Base-by-base conservation (phyloP, 2,113 vertebrate species). In the Scalopus aquaticus region DNA sequence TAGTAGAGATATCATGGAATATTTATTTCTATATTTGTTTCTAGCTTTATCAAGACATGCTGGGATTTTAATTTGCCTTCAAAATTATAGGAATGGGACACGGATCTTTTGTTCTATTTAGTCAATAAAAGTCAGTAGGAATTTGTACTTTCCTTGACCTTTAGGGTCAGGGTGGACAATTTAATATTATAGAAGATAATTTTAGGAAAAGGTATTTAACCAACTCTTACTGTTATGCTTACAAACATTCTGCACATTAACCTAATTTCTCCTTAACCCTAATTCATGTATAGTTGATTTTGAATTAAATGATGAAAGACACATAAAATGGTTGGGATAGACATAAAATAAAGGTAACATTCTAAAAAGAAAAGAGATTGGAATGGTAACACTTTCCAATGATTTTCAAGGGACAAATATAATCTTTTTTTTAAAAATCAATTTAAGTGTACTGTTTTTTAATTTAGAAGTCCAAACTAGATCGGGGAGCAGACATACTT, bases 111-210 rank as follows among this genome's bases (percentile, higher is more conserved):
- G 20, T 76, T 91, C n/a, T 65, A 1, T 37, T 93, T 6, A 64
- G 5, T 35, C 72, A 58, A 70, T 16, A 58, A n/a, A 44, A 84
- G 28, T 6, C 6, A 42, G 6, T 56, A 42, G 20, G 32, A 74
- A 49, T 69, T 1, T 49, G 0, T 17, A 54, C 11, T 73, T 60
- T 64, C 49, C 30, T 78, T 51, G 32, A 88, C 6, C 26, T 56
- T 93, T 51, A 62, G 9, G 24, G 17, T 84, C 16, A 78, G n/a
- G 5, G 9, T 76, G 3, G 12, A 84, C 87, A 73, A 91, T 46
- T 49, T 91, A 83, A 93, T 2, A 4, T 80, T 78, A 44, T 62
- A 83, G 64, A 88, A 90, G 22, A n/a, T 93, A 93, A 91, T 32
- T 67, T 26, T 24, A 7, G 22, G 5, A 73, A 46, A 84, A 84